Base-by-base conservation (phyloP, 1,140 invertebrate species). In the Drosophila nigromelanica region DNA sequence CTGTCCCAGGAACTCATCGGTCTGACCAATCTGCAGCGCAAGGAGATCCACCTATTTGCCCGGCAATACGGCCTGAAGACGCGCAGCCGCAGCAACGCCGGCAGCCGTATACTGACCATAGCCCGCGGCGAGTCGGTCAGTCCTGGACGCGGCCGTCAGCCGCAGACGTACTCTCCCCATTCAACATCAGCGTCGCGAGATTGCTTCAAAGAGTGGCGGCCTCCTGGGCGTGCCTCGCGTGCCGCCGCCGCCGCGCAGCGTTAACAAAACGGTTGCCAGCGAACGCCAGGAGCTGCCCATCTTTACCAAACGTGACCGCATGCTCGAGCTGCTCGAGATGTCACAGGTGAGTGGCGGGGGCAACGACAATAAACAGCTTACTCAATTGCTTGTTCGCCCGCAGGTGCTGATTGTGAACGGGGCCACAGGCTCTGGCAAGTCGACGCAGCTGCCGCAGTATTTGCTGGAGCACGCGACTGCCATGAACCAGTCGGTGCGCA, bases 371-470 rank as follows among this genome's bases (percentile, higher is more conserved):
- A 42, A 7, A 1, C 15, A 37, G 14, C 3, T 5, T 4, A 37
- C 15, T 18, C 18, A 61, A 15, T 14, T 30, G 30, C 2, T 27
- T 3, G 27, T 12, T 8, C 8, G 5, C 15, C 68, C 58, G 6
- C 21, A 91, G 89, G 82, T 94, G 10, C 79, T 94, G 14, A 93
- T 98, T 69, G 94, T 98, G 42, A 94, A 94, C 48, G 97, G 97
- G 12, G 96, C 96, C 70, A 97, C 97, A 0, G 97, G 97, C 1
- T 97, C 96, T 27, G 97, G 97, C 1, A 98, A 98, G 93, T 98
- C 97, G 1, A 98, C 97, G 0, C 97, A 98, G 92, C 92, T 98
- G 12, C 97, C 97, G 0, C 98, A 99, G 83, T 97, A 96, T 89
- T 95, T 99, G 66, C 92, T 99, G 42, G 97, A 99, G 78, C 93